phyloP scores from a whole-genome alignment of 2,113 vertebrate genomes.

The Chlorodrepanis virens region DNA sequence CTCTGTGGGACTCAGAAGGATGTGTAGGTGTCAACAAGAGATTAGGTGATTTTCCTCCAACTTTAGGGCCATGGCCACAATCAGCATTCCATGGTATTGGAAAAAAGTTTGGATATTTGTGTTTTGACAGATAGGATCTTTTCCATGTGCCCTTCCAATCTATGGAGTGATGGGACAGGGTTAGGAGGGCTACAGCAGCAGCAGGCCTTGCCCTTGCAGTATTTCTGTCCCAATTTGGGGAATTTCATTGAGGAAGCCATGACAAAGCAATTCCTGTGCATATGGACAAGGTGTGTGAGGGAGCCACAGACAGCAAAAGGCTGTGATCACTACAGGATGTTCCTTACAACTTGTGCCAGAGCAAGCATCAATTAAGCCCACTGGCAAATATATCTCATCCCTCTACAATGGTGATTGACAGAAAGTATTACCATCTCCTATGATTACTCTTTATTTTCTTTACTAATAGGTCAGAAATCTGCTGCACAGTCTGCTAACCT shows the following conservation, averaged over 20 bases:
- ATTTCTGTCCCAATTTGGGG: background rate
- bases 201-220: background rate
- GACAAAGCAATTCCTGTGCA: background rate
- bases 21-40: fast-evolving
- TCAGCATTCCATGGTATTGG: background rate
- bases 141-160: background rate
- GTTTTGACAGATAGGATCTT: background rate
- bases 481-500: background rate
- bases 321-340: background rate
- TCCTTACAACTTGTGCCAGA: background rate
- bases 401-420: background rate
- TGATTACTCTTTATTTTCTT: background rate
- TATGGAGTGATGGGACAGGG: background rate
- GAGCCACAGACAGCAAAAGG: background rate
- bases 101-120: background rate
- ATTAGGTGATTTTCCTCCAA: background rate
- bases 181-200: background rate
- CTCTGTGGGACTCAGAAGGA: background rate
- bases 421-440: background rate
- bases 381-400: background rate
- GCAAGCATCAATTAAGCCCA: background rate
- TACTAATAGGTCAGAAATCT: background rate
- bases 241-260: background rate
- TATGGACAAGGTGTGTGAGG: background rate
- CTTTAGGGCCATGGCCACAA: background rate